phyloP scores from a whole-genome alignment of 2,113 vertebrate species.

The Pelecanus crispus region DNA sequence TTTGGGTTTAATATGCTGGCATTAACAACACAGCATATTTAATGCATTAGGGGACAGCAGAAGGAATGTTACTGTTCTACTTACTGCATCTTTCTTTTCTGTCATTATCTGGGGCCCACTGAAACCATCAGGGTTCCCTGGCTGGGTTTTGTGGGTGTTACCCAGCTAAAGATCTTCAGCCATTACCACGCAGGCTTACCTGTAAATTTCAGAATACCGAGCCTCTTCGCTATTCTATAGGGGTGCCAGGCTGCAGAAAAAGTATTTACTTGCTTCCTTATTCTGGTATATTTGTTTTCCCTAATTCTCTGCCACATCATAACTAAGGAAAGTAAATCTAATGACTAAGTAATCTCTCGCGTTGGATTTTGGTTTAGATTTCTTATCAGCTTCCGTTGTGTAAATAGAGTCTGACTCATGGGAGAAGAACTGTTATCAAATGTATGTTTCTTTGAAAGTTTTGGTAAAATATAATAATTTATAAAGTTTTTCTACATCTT shows the following conservation, averaged over 20 bases:
- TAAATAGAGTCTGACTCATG: not conserved
- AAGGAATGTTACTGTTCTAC: not conserved
- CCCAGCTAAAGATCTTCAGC: not conserved
- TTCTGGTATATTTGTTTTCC: not conserved
- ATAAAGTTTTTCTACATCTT: not conserved
- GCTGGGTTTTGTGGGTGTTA: not conserved
- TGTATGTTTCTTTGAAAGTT: not conserved
- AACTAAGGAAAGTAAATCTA: not conserved
- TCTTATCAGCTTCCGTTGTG: not conserved
- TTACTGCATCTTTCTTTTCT: too few relatives aligned
- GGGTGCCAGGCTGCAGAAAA: not conserved
- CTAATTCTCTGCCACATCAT: not conserved
- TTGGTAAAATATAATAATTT: not conserved
- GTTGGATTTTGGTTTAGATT: not conserved
- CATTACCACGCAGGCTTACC: not conserved
- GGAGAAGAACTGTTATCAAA: not conserved
- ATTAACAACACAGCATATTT: not conserved
- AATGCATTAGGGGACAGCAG: not conserved
- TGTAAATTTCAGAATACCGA: not conserved
- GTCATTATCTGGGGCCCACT: not conserved
- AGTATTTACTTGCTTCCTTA: not conserved
- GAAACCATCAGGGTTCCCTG: not conserved
- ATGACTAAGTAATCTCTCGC: not conserved
- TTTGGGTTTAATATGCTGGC: not conserved
- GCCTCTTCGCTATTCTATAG: not conserved